Conservation (phyloP, 2,888 invertebrate genomes). For the Leucoma salicis region DNA sequence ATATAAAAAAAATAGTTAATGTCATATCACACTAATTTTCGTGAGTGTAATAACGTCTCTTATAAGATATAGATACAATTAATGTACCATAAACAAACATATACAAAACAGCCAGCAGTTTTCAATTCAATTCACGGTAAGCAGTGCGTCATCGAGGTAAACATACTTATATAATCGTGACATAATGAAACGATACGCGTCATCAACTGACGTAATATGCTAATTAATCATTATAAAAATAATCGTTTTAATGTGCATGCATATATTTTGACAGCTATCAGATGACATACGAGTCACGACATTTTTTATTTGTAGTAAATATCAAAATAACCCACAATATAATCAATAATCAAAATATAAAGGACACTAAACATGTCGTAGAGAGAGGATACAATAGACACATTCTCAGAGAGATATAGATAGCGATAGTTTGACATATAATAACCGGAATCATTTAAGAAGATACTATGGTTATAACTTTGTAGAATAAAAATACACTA, state of each 20-base stretch:
- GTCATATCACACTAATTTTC: no score
- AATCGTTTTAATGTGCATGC: conserved; percentile 48
- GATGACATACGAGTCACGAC: conserved; percentile 1
- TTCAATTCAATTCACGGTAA: conserved; percentile 9
- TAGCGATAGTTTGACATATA: no score
- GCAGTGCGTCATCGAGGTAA: conserved; percentile 29
- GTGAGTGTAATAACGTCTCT: background rate
- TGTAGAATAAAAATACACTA: no score
- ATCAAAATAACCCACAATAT: no score
- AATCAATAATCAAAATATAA: no score
- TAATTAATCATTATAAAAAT: conserved; percentile 66
- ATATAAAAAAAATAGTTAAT: no score
- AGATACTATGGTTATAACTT: no score
- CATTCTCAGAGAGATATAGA: no score
- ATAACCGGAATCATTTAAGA: no score
- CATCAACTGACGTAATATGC: conserved; percentile 64
- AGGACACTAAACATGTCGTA: no score
- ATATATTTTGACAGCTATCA: conserved; percentile 34
- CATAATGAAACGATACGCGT: conserved; percentile 53
- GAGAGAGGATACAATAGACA: no score
- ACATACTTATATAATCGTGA: conserved; percentile 61
- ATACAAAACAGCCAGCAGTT: background rate
- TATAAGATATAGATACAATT: background rate
- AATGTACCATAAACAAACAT: background rate
- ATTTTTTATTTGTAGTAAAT: background rate